Conservation (phyloP, 2,113 vertebrate genomes). For the Casuarius casuarius region DNA sequence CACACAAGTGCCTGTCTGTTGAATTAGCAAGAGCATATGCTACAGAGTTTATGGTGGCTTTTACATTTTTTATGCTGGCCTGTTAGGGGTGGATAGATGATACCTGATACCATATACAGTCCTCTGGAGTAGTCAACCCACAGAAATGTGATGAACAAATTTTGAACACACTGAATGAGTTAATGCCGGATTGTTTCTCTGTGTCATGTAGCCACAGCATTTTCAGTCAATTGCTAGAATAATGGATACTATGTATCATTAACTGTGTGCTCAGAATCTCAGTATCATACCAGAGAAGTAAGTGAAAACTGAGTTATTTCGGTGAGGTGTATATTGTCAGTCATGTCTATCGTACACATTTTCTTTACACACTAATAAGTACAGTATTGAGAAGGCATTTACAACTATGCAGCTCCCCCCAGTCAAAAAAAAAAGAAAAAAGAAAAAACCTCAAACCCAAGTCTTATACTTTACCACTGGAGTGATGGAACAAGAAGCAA, state of each 20-base stretch:
- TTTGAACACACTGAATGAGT: not conserved
- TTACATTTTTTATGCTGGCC: not conserved
- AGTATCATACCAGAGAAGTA: not conserved
- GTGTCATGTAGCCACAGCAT: not conserved
- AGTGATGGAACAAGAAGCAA: not conserved
- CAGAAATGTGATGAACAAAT: not conserved
- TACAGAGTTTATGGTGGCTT: not conserved
- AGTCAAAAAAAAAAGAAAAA: not conserved
- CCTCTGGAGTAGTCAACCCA: not conserved
- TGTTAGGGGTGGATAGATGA: not conserved
- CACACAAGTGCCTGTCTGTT: not conserved
- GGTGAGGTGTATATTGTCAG: not conserved
- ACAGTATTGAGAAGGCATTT: not conserved
- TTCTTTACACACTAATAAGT: not conserved
- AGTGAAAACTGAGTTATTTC: not conserved
- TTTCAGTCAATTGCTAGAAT: not conserved
- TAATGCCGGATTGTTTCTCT: not conserved
- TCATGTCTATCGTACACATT: not conserved
- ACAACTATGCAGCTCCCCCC: not conserved
- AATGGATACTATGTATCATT: not conserved
- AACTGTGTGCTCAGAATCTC: not conserved
- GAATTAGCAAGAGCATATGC: not conserved
- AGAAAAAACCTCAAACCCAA: not conserved
- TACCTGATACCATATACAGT: not conserved
- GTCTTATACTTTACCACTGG: not conserved